A percentile compares a stretch with the other conserved stretches of the same genome.
phyloP scores from a whole-genome alignment of 2,888 invertebrate genomes.

The Diarsia brunnea region DNA sequence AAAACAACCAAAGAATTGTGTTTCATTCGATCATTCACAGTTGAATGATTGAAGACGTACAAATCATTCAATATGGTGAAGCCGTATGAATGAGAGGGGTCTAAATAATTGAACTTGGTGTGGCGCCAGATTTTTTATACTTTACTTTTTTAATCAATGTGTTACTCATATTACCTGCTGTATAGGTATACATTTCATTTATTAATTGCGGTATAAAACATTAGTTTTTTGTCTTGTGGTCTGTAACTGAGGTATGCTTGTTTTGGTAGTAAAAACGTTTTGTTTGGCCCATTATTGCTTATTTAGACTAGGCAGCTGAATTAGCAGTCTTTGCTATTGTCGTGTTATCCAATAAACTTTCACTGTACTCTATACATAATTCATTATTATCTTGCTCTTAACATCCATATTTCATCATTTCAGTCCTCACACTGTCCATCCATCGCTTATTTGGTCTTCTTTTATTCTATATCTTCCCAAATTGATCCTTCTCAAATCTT shows the following conservation, averaged over 20 bases:
- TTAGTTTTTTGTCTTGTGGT: not conserved
- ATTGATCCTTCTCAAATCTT: not conserved
- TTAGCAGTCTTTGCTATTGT: not conserved
- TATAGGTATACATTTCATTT: slow-evolving; percentile 26
- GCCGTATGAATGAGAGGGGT: slow-evolving; percentile 63
- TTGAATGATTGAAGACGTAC: slow-evolving; percentile 63
- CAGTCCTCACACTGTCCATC: not conserved
- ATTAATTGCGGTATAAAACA: not conserved
- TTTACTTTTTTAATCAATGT: slow-evolving; percentile 48
- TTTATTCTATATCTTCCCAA: too few species aligned
- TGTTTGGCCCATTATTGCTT: too few species aligned
- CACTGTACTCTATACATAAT: not conserved
- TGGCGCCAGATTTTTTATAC: slow-evolving; percentile 56
- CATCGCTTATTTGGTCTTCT: not conserved
- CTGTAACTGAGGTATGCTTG: not conserved
- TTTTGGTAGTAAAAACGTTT: too few species aligned
- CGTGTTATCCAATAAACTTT: not conserved
- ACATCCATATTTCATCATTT: not conserved
- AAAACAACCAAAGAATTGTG: slow-evolving; percentile 27
- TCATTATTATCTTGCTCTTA: not conserved
- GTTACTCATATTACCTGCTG: slow-evolving; percentile 41
- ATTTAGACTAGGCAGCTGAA: not conserved
- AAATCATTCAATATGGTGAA: slow-evolving; percentile 65
- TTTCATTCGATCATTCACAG: slow-evolving; percentile 47
- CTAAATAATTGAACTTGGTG: slow-evolving; percentile 62